These are phyloP conservation scores for Garrulus glandarius DNA, from an alignment of 2,797 vertebrate genomes.

Conservation along the genomic window DNA sequence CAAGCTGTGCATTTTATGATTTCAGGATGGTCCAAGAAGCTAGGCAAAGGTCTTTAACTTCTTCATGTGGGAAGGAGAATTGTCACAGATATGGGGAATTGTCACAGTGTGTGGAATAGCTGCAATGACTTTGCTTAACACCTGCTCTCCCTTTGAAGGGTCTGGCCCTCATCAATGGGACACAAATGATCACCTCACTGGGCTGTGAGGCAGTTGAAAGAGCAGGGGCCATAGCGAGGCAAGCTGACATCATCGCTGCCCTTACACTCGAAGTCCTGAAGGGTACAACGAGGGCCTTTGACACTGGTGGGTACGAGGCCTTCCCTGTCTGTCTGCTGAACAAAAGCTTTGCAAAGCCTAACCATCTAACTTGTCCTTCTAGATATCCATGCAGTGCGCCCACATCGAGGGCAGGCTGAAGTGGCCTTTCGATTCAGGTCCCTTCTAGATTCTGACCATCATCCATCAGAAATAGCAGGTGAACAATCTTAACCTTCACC, in stretches of 20 bases:
- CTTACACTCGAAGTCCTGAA: conserved; percentile 96
- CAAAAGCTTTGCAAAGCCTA: background rate
- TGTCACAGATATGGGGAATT: background rate
- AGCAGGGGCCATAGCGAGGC: conserved; percentile 87
- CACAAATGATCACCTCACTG: conserved; percentile 98
- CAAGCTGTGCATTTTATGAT: background rate
- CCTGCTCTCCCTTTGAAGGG: conserved; percentile 77
- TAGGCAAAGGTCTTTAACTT: background rate
- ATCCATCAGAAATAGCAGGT: conserved; percentile 98
- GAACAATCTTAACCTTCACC: background rate
- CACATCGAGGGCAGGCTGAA: conserved; percentile 91
- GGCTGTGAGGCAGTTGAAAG: conserved; percentile 95
- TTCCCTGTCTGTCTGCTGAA: background rate
- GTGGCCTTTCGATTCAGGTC: conserved; percentile 94
- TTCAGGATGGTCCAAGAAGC: background rate
- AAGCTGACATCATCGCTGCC: conserved; percentile 96
- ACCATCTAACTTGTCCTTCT: background rate
- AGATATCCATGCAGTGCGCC: conserved; percentile 92
- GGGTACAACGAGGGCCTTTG: conserved; percentile 96
- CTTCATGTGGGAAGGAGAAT: background rate
- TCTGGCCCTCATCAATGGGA: conserved; percentile 95
- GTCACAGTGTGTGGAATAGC: background rate
- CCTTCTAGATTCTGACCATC: conserved; percentile 94
- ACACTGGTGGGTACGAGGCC: conserved; percentile 84
- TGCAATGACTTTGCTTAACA: background rate